Conservation (phyloP, 64 coral and sea anemone genomes). For the Stichodactyla helianthus region DNA sequence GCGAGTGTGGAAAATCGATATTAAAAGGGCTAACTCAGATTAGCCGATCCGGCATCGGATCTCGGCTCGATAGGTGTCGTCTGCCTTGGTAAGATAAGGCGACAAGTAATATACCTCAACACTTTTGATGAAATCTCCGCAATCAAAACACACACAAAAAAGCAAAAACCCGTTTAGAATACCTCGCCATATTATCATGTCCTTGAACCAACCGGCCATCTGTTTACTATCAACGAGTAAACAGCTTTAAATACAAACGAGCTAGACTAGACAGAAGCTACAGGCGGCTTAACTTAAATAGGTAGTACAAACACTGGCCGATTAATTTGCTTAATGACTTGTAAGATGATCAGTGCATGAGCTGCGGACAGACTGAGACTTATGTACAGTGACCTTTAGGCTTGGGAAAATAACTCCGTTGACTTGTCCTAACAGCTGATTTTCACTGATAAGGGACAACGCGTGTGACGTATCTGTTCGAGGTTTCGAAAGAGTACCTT, state of each 20-base stretch:
- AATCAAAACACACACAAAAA: slow-evolving; percentile 1
- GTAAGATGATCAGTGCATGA: slow-evolving; percentile 25
- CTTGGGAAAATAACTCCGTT: slow-evolving; percentile 32
- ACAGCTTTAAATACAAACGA: not conserved
- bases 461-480: not conserved
- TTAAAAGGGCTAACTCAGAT: not conserved
- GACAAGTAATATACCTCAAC: slow-evolving; percentile 29
- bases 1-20: not conserved
- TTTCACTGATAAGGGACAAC: slow-evolving; percentile 19
- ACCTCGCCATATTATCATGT: slow-evolving; percentile 27
- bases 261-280: not conserved
- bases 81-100: not conserved
- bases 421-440: slow-evolving; percentile 5
- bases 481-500: not conserved
- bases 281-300: slow-evolving; percentile 23
- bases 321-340: slow-evolving; percentile 26
- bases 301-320: slow-evolving; percentile 22
- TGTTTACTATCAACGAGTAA: slow-evolving; percentile 8
- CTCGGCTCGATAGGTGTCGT: slow-evolving; percentile 12
- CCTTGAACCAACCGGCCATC: slow-evolving; percentile 2
- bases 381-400: not conserved
- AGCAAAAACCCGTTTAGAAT: slow-evolving; percentile 4
- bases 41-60: not conserved
- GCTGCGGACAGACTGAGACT: not conserved
- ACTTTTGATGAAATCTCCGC: slow-evolving; percentile 22